A percentile compares a stretch with the other conserved stretches of the same genome.
These are phyloP conservation scores for Colletes collaris DNA, from an alignment of 2,888 invertebrate species.

Conservation along the genomic window DNA sequence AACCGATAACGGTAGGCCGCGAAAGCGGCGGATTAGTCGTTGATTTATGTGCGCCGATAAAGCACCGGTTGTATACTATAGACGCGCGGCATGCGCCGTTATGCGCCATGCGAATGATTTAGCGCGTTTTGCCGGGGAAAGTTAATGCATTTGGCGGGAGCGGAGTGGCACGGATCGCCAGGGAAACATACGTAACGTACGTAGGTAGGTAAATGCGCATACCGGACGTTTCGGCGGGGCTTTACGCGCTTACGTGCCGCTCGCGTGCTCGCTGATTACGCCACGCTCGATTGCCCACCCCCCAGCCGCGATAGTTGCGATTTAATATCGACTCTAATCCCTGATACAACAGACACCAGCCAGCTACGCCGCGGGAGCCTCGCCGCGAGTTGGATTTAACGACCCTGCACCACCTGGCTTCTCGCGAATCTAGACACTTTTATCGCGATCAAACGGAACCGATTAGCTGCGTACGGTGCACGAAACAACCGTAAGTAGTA, in stretches of 20 bases:
- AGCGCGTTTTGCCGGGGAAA: constrained; percentile 49
- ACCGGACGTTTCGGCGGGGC: constrained; percentile 35
- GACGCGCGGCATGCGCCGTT: constrained; percentile 42
- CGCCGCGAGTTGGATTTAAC: constrained; percentile 28
- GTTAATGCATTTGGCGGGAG: constrained; percentile 36
- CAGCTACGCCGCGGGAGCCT: constrained; percentile 2
- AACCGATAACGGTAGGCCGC: constrained; percentile 31
- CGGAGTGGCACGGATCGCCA: neutral
- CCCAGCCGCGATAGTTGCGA: constrained; percentile 48
- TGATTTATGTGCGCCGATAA: constrained; percentile 74
- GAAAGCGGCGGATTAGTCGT: constrained; percentile 67
- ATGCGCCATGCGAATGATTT: constrained; percentile 58
- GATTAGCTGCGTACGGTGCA: too few species aligned
- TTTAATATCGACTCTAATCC: constrained; percentile 61
- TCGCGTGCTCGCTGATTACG: constrained; percentile 46
- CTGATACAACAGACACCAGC: constrained; percentile 46
- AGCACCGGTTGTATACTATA: constrained; percentile 47
- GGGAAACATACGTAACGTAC: constrained; percentile 6
- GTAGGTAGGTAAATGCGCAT: constrained; percentile 27
- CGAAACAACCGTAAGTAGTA: too few species aligned
- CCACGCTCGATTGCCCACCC: constrained; percentile 48
- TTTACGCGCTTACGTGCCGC: constrained; percentile 42
- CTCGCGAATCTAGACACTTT: neutral
- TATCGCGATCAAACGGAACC: neutral
- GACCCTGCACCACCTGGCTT: constrained; percentile 10